Base-by-base conservation (phyloP, 1,140 invertebrate genomes). In the Brachionus manjavacas region DNA sequence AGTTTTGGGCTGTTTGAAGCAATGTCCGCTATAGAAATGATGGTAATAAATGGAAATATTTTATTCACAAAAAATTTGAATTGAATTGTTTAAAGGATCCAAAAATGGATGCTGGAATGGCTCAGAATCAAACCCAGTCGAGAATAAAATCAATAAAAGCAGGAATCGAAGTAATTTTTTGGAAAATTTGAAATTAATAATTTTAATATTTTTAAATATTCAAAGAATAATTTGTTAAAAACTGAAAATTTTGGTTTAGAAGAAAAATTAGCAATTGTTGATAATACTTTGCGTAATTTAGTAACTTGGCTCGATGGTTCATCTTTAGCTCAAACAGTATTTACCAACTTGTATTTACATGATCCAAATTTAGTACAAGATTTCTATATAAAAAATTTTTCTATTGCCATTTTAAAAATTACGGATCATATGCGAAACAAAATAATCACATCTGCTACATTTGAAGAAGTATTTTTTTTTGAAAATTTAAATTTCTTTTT, bases 11-110 rank as follows among this genome's bases (percentile, higher is more conserved):
- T 98, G 20, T 97, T 97, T 91, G 97, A 99, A 90, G 96, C 96
- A 0, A 99, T 99, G 97, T 97, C 96, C 9, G 97, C 97, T 0
- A 98, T 99, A 88, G 97, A 98, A 90, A 97, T 99, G 95, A 98
- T 98, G 96, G 79, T 81, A 28, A 31, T 31, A 64, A 6, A 7
- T 46, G 11, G 39, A 14, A 78, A 20, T 46, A n/a, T 46, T 3
- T n/a, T 49, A 46, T 68, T 68, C 28, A n/a, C 11, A 28, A 25
- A 41, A 74, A 74, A 74, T 11, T 39, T 52, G 43, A n/a, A 43
- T 23, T 52, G 9, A 35, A 20, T 20, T 60, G 11, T 43, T 55
- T 80, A 23, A 80, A 81, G 79, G 96, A 99, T 90, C 96, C 96
- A 1, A 99, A 99, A 92, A 99, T 99, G 97, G 97, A 99, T 92